Percentiles rank a stretch among this genome's conserved stretches.
Evolutionary conservation across 2,888 invertebrate genomes (phyloP).

Genomic region (Acleris holmiana): DNA sequence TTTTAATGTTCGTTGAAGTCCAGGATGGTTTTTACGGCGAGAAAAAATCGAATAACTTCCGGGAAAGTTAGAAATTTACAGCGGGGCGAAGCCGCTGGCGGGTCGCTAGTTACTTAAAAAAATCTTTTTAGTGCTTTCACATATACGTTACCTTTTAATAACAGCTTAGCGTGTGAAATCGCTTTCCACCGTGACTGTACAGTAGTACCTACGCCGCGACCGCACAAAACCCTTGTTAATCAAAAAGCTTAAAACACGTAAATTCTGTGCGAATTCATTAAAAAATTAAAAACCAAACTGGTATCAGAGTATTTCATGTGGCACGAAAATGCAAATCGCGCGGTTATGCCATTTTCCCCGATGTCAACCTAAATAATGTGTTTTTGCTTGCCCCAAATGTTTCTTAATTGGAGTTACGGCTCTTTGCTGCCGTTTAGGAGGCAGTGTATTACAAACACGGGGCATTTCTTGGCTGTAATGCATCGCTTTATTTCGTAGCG

Average conservation of each 20-base stretch:
- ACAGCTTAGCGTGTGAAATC: slow-evolving; percentile 1
- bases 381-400: slow-evolving; percentile 47
- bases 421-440: slow-evolving; percentile 17
- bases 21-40: too few species aligned
- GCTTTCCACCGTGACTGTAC: slow-evolving; percentile 32
- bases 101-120: too few species aligned
- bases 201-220: slow-evolving; percentile 2
- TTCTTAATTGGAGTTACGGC: slow-evolving; percentile 42
- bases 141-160: too few species aligned
- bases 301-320: slow-evolving; percentile 71
- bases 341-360: slow-evolving; percentile 61
- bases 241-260: slow-evolving; percentile 54
- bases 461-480: slow-evolving; percentile 25
- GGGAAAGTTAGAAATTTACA: too few species aligned
- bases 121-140: too few species aligned
- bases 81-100: too few species aligned
- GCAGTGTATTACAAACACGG: slow-evolving; percentile 24
- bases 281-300: slow-evolving; percentile 68
- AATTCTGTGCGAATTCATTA: slow-evolving; percentile 73
- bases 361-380: slow-evolving; percentile 67
- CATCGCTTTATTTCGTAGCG: slow-evolving; percentile 24
- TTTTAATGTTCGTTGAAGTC: too few species aligned
- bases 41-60: too few species aligned
- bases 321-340: slow-evolving; percentile 78
- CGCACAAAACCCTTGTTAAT: slow-evolving; percentile 31